These are phyloP conservation scores for Pangasianodon hypophthalmus DNA, from an alignment of 2,113 vertebrate genomes.

Conservation along the genomic window DNA sequence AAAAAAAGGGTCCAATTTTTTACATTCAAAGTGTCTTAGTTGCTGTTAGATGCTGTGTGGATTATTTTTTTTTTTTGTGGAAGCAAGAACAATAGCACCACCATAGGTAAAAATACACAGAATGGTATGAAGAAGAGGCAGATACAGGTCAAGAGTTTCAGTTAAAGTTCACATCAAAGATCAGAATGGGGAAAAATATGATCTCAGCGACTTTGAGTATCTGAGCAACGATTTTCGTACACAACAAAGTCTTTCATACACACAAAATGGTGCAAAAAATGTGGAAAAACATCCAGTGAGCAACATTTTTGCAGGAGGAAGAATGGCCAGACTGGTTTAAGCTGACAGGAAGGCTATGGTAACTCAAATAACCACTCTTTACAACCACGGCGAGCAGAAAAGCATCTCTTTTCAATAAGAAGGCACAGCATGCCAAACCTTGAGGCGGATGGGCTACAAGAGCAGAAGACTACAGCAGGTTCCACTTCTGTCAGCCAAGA, in stretches of 20 bases:
- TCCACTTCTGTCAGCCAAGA: background rate
- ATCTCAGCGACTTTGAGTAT: background rate
- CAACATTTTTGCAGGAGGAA: background rate
- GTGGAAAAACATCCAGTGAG: background rate
- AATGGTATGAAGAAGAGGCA: background rate
- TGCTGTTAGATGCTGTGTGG: background rate
- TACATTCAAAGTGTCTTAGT: background rate
- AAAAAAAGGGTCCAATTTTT: background rate
- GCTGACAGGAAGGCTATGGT: background rate
- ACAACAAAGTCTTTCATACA: background rate
- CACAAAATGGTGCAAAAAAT: background rate
- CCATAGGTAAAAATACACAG: background rate
- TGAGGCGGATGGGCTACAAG: background rate
- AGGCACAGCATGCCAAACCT: background rate
- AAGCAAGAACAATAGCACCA: background rate
- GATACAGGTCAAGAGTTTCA: background rate
- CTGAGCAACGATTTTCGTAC: background rate
- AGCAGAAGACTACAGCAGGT: background rate
- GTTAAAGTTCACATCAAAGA: background rate
- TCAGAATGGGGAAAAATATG: background rate
- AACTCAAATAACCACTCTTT: background rate
- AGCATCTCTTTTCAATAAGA: background rate
- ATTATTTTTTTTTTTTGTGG: background rate
- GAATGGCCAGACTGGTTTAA: background rate
- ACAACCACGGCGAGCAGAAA: background rate